Evolutionary conservation across 2,113 vertebrate genomes (phyloP).

Genomic region (Chaenocephalus aceratus): DNA sequence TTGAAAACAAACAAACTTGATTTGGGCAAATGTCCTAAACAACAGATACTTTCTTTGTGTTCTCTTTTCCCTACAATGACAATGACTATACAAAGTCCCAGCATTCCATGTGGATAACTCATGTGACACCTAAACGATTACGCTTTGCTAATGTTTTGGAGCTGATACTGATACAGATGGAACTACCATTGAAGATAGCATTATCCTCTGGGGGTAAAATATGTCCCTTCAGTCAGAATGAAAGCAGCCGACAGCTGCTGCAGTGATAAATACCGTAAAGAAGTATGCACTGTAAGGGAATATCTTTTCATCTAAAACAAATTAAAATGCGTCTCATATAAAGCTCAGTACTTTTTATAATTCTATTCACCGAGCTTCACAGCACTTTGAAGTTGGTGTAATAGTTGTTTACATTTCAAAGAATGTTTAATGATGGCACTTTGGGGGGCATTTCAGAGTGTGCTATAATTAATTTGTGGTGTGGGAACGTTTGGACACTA

Average conservation of each 20-base stretch:
- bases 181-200: background rate
- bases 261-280: background rate
- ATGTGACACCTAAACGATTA: no score
- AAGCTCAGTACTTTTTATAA: background rate
- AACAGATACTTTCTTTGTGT: background rate
- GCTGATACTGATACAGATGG: background rate
- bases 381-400: conserved; percentile 46
- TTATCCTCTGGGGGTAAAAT: background rate
- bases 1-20: background rate
- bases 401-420: conserved; percentile 69
- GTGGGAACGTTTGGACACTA: conserved; percentile 51
- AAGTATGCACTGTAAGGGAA: background rate
- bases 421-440: conserved; percentile 58
- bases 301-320: conserved; percentile 5
- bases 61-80: background rate
- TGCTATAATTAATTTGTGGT: conserved; percentile 58
- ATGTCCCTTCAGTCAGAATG: background rate
- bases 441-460: conserved; percentile 42
- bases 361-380: conserved; percentile 9
- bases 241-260: background rate
- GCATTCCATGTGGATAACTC: background rate
- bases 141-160: background rate
- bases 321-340: conserved; percentile 27
- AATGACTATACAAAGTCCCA: background rate
- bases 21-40: background rate